Conservation (phyloP, 2,797 vertebrate genomes). For the Chromobotia macracanthus region DNA sequence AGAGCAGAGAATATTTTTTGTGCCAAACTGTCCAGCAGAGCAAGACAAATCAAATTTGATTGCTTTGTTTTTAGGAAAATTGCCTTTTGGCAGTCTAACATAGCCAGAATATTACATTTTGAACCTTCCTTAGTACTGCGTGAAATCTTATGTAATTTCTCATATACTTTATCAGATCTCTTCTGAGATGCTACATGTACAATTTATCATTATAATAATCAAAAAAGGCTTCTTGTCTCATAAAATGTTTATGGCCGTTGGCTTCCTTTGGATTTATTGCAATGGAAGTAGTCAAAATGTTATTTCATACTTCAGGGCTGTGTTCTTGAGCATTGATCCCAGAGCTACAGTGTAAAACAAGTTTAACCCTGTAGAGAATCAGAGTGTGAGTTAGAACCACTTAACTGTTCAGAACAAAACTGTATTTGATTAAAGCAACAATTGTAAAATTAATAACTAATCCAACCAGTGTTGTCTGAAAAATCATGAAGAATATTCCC, state of each 20-base stretch:
- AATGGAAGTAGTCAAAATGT: conserved; percentile 12
- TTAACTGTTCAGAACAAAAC: background rate
- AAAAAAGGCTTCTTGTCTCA: conserved; percentile 7
- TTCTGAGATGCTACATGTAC: background rate
- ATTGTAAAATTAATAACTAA: too few species aligned
- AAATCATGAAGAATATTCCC: too few species aligned
- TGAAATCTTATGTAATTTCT: conserved; percentile 10
- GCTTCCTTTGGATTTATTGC: conserved; percentile 2
- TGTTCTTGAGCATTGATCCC: background rate
- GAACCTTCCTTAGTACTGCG: background rate
- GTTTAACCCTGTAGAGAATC: background rate
- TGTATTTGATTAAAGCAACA: background rate
- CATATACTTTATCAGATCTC: background rate
- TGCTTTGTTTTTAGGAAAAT: conserved; percentile 25
- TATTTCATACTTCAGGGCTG: background rate
- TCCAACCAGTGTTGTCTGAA: too few species aligned
- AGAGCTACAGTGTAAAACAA: background rate
- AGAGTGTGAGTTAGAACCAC: background rate
- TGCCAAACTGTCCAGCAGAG: conserved; percentile 12
- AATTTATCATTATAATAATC: conserved; percentile 19
- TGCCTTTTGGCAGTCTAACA: conserved; percentile 6
- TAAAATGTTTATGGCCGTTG: conserved; percentile 9
- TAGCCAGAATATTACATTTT: conserved; percentile 17
- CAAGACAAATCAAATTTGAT: conserved; percentile 34
- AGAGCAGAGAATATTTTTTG: background rate